Evolutionary conservation across 2,797 vertebrate species (phyloP).

Genomic region (Dryobates pubescens): DNA sequence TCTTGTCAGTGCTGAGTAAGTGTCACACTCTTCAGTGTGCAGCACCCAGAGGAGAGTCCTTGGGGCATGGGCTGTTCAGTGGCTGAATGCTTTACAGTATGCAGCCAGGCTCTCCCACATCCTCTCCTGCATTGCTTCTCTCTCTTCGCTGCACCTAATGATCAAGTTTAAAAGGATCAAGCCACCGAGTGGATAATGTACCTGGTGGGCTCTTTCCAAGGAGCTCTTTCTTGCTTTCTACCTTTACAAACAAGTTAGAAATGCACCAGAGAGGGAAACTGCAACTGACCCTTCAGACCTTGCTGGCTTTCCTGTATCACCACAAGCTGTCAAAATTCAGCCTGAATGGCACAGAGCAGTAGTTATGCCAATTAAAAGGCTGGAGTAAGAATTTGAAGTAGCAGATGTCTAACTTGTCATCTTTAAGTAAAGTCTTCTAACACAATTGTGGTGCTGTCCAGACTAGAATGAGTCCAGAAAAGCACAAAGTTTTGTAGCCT

Average conservation of each 20-base stretch:
- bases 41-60: not conserved
- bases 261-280: constrained; percentile 19
- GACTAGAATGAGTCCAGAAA: no score
- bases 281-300: not conserved
- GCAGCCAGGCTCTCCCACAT: not conserved
- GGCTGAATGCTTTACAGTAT: not conserved
- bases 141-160: not conserved
- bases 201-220: not conserved
- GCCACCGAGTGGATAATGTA: not conserved
- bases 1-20: not conserved
- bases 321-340: not conserved
- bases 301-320: not conserved
- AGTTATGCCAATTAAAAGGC: not conserved
- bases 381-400: constrained; percentile 14
- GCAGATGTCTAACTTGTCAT: not conserved
- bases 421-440: constrained; percentile 6
- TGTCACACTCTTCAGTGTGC: not conserved
- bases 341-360: not conserved
- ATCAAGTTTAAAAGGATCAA: not conserved
- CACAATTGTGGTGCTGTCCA: not conserved
- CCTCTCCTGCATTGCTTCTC: not conserved
- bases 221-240: not conserved
- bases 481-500: not conserved
- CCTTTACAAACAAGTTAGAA: constrained; percentile 29
- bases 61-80: not conserved